phyloP scores from a whole-genome alignment of 2,888 invertebrate genomes.

The Agrypnus murinus region DNA sequence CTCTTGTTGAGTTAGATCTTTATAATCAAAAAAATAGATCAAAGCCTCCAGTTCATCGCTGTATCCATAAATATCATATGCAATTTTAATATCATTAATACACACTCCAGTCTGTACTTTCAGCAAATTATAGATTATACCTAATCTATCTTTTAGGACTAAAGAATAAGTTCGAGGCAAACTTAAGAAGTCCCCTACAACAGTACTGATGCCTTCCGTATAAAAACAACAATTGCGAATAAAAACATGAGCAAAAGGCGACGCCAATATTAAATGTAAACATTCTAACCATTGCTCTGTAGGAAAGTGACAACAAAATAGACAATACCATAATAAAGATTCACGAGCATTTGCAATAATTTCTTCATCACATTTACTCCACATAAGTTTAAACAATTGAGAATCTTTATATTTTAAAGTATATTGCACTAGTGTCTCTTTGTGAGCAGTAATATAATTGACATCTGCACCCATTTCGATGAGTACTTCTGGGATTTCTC shows the following conservation, averaged over 20 bases:
- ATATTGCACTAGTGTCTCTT: conserved; percentile 20
- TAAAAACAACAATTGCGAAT: not conserved
- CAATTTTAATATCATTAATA: not conserved
- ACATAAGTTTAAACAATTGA: conserved; percentile 26
- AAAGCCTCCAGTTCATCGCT: not conserved
- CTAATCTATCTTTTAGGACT: not conserved
- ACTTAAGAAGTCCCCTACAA: not conserved
- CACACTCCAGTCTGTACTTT: not conserved
- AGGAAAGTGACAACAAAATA: not conserved
- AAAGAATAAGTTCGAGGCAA: not conserved
- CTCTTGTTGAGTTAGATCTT: too few relatives aligned
- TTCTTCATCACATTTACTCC: not conserved
- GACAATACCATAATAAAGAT: not conserved
- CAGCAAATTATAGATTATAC: not conserved
- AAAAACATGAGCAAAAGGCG: not conserved
- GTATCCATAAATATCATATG: not conserved
- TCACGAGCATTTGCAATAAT: not conserved
- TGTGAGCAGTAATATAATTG: conserved; percentile 51
- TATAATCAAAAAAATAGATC: not conserved
- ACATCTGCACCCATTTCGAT: conserved; percentile 54
- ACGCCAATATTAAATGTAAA: conserved; percentile 35
- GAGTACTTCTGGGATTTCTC: conserved; percentile 53
- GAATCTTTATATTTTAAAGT: conserved; percentile 1
- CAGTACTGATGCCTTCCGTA: not conserved
- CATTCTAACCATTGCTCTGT: conserved; percentile 22